Percentiles rank a stretch among this genome's conserved stretches.
These are phyloP conservation scores for Pentalonia nigronervosa DNA, from an alignment of 1,140 invertebrate species.

Conservation along the genomic window DNA sequence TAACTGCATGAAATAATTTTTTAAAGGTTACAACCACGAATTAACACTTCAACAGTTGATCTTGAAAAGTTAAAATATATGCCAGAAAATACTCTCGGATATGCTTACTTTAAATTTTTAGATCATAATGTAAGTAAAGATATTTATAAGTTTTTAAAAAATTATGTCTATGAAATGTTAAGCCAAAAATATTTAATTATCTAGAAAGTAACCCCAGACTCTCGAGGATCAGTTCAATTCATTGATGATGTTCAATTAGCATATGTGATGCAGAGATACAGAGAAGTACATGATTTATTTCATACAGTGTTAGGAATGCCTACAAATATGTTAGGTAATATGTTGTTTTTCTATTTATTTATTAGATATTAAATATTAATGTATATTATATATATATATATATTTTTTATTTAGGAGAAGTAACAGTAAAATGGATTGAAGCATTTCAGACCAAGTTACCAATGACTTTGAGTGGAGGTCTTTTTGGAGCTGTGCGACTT, in stretches of 20 bases:
- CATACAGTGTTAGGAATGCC: conserved; percentile 92
- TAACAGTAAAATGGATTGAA: conserved; percentile 97
- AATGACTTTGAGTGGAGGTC: conserved; percentile 86
- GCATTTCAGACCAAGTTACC: conserved; percentile 88
- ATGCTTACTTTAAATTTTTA: conserved; percentile 84
- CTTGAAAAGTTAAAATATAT: conserved; percentile 75
- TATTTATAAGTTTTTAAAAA: not conserved
- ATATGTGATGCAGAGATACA: conserved; percentile 90
- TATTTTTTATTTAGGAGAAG: conserved; percentile 73
- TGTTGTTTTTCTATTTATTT: conserved; percentile 26
- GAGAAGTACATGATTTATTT: conserved; percentile 94
- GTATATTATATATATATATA: conserved; percentile 66
- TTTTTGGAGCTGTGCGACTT: conserved; percentile 85
- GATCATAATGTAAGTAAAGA: conserved; percentile 72
- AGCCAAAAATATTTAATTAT: conserved; percentile 60
- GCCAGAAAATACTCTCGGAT: conserved; percentile 83
- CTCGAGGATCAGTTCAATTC: conserved; percentile 86
- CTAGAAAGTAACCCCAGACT: conserved; percentile 91
- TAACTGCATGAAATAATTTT: conserved; percentile 60
- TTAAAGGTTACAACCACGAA: conserved; percentile 78
- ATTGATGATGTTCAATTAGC: conserved; percentile 89
- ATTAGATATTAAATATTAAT: not conserved
- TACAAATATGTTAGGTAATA: conserved; percentile 90
- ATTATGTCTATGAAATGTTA: not conserved
- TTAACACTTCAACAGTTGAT: conserved; percentile 85